Evolutionary conservation across 2,888 invertebrate genomes (phyloP), one percentile per base, ranked within the genome.

Genomic region (Ryuthela nishihirai): DNA sequence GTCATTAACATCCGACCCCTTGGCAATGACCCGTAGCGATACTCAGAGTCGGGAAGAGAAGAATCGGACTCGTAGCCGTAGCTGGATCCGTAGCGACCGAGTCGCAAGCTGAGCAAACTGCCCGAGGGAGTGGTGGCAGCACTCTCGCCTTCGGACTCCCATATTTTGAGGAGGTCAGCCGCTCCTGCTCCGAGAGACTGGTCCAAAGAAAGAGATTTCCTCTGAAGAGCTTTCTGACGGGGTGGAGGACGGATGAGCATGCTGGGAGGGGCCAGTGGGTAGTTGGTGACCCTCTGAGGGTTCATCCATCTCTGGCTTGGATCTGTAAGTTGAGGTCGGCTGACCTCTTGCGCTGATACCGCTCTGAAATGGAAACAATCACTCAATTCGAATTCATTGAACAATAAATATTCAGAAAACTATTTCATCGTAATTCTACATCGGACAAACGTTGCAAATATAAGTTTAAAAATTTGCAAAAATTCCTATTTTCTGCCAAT

Each of bases 171-270:
- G 75, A 77, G 69, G 54, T 63, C 40, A 54, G 64, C 64, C 60
- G 54, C 73, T 29, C 74, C 75, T 62, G 72, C 72, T 45, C 73
- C 72, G n/a, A 77, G 72, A 4, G 81, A 82, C 72, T 87, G 85
- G 72, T 86, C 86, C 62, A 87, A 72, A 6, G 85, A 86, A 40
- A 86, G 73, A 72, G 85, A 84, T 70, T 85, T 85, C 62, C 85
- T 77, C 64, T 83, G 81, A 39, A 85, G 72, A 70, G 69, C 60
- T 46, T 68, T 67, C 26, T 61, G 60, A n/a, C 67, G 36, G 4
- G 64, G 67, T 2, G 66, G 68, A 3, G 65, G 64, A 23, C 67
- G 61, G 17, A 67, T 61, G 42, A 65, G 49, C 65, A 65, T 65
- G 48, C 64, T 64, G 7, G 65, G 65, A 4, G 65, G 65, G n/a